Percentiles rank a stretch among this genome's conserved stretches.
Evolutionary conservation across 1,140 invertebrate species (phyloP).

Genomic region (Palaemon carinicauda): DNA sequence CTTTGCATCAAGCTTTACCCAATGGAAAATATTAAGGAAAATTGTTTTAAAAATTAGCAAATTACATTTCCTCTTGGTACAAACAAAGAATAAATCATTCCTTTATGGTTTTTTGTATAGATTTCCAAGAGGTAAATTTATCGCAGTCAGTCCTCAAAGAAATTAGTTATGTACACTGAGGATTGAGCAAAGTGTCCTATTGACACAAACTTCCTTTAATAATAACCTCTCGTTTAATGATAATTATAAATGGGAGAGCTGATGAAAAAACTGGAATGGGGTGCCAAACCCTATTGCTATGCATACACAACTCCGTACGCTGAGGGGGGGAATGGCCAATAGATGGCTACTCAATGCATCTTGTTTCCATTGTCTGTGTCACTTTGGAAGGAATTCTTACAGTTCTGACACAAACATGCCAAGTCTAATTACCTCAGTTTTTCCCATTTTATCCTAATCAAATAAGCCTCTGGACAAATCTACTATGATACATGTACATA

Average conservation of each 20-base stretch:
- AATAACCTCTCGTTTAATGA: slow-evolving; percentile 16
- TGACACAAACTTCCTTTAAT: slow-evolving; percentile 15
- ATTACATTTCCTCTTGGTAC: slow-evolving; percentile 38
- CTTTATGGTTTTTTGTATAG: background rate
- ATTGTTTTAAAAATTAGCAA: slow-evolving; percentile 37
- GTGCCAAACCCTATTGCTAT: slow-evolving; percentile 45
- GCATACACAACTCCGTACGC: slow-evolving; percentile 38
- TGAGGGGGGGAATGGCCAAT: slow-evolving; percentile 17
- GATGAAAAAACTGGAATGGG: slow-evolving; percentile 34
- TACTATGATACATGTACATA: slow-evolving; percentile 56
- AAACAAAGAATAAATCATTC: no score
- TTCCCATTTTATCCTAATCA: slow-evolving; percentile 29
- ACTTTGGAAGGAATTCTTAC: slow-evolving; percentile 47
- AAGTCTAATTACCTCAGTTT: slow-evolving; percentile 30
- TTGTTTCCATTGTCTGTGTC: slow-evolving; percentile 12
- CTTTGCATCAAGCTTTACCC: slow-evolving; percentile 50
- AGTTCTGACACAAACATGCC: slow-evolving; percentile 45
- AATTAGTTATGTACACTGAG: slow-evolving; percentile 46
- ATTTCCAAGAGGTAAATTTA: slow-evolving; percentile 24
- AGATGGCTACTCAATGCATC: slow-evolving; percentile 3
- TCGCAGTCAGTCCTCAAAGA: slow-evolving; percentile 46
- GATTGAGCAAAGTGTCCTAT: slow-evolving; percentile 50
- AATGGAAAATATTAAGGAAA: slow-evolving; percentile 39
- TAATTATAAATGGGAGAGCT: background rate
- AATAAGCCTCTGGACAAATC: slow-evolving; percentile 53